A percentile compares a stretch with the other conserved stretches of the same genome.
phyloP scores from a whole-genome alignment of 2,888 invertebrate genomes.

The Pheosia gnoma region DNA sequence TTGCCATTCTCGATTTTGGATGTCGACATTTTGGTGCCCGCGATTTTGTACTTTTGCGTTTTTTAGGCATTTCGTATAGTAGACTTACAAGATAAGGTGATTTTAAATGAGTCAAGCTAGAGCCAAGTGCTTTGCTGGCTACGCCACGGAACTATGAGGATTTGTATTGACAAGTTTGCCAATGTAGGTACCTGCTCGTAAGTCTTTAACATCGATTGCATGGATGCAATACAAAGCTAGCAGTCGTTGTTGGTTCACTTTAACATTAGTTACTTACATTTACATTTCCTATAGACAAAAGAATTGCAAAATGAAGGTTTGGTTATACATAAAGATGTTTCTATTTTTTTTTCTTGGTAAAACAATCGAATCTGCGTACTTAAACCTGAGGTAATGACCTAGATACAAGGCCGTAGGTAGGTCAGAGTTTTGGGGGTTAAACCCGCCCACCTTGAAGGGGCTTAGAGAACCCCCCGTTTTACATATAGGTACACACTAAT shows the following conservation, averaged over 20 bases:
- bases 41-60: background rate
- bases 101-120: background rate
- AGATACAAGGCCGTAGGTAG: too few relatives aligned
- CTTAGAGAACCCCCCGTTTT: too few relatives aligned
- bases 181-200: background rate
- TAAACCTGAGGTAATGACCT: too few relatives aligned
- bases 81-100: background rate
- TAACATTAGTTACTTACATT: background rate
- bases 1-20: conserved; percentile 9
- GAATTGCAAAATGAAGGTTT: too few relatives aligned
- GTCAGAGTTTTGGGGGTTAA: too few relatives aligned
- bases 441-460: too few relatives aligned
- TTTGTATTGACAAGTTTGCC: background rate
- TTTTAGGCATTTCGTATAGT: background rate
- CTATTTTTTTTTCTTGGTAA: too few relatives aligned
- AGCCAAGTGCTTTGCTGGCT: background rate
- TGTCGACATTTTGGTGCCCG: background rate
- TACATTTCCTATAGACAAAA: background rate
- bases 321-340: too few relatives aligned
- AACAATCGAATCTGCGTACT: too few relatives aligned
- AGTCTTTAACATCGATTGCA: conserved; percentile 1
- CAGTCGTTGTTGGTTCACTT: background rate
- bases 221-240: background rate
- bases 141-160: background rate
- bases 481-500: too few relatives aligned